Evolutionary conservation across 2,797 vertebrate genomes (phyloP), one percentile per base, ranked within the genome.

Genomic region (Liparis tanakae): DNA sequence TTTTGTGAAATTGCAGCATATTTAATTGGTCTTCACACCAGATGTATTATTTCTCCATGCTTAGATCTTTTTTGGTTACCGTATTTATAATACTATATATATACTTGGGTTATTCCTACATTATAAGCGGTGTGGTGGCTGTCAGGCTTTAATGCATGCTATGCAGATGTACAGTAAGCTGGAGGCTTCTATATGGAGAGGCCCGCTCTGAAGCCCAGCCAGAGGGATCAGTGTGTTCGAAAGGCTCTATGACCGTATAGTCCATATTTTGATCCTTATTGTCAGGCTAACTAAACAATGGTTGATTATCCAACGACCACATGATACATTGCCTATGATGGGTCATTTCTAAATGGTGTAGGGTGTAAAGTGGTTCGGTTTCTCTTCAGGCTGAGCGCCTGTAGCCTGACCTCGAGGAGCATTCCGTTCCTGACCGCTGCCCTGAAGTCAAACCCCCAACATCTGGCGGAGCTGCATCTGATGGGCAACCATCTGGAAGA

Each of bases 401-500:
- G 89, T 62, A 63, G 68, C 12, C 58, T 89, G 44, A 85, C 5
- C 54, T 82, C 76, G 0, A 72, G 4, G 43, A 81, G 83, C 34
- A 10, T 83, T n/a, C 20, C 66, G 5, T 68, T 54, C 55, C 71
- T 90, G 15, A 55, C 18, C 36, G 6, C 36, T 0, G 82, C 85
- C 43, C 59, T 89, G 34, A 85, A 63, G 60, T 61, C 73, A 5
- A 87, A 89, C 62, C 55, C 70, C 10, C 51, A 18, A 36, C 25
- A 72, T 56, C 72, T 90, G 64, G 25, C 36, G 13, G 85, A 88
- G 51, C 77, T 90, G 43, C 78, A 75, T 10, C 39, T 89, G 70
- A 78, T 87, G 74, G 87, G 83, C 30, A 91, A 88, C 71, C 58
- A 39, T 5, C 55, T 86, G 33, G 82, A 81, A 2, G 57, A 84